These are phyloP conservation scores for Lasioglossum figueresi DNA, from an alignment of 2,888 invertebrate species.

Conservation along the genomic window DNA sequence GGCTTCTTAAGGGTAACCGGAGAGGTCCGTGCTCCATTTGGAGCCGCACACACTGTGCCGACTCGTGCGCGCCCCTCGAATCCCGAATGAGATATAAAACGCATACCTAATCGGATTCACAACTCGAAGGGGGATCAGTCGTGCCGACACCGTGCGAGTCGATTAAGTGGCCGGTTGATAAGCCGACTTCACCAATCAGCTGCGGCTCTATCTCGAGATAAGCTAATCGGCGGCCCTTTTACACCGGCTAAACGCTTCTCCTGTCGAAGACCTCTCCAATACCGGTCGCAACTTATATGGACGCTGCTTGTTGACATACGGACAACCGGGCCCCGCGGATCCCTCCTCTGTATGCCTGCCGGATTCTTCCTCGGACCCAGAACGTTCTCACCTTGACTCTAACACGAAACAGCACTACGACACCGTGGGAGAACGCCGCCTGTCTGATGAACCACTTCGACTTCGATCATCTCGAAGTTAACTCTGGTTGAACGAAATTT, in stretches of 20 bases:
- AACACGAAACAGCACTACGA: conserved; percentile 8
- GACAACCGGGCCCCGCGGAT: neutral
- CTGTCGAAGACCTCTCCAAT: conserved; percentile 39
- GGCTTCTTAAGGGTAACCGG: conserved; percentile 76
- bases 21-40: conserved; percentile 56
- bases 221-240: conserved; percentile 68
- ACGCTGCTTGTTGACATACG: conserved; percentile 20
- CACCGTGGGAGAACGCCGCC: conserved; percentile 14
- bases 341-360: conserved; percentile 15
- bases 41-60: conserved; percentile 14
- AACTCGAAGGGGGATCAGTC: conserved; percentile 60
- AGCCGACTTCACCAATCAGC: conserved; percentile 55
- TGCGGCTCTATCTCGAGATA: conserved; percentile 59
- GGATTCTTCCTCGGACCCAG: conserved; percentile 45
- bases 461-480: neutral
- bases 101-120: conserved; percentile 68
- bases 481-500: neutral
- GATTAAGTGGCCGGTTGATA: conserved; percentile 66
- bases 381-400: conserved; percentile 50
- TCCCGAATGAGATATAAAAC: conserved; percentile 71
- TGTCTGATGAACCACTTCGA: neutral
- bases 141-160: conserved; percentile 54
- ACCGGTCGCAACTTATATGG: conserved; percentile 42
- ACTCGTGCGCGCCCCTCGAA: conserved; percentile 61
- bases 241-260: conserved; percentile 58